A percentile compares a stretch with the other conserved stretches of the same genome.
Conservation (phyloP, 2,888 invertebrate genomes). For the Luffia ferchaultella region DNA sequence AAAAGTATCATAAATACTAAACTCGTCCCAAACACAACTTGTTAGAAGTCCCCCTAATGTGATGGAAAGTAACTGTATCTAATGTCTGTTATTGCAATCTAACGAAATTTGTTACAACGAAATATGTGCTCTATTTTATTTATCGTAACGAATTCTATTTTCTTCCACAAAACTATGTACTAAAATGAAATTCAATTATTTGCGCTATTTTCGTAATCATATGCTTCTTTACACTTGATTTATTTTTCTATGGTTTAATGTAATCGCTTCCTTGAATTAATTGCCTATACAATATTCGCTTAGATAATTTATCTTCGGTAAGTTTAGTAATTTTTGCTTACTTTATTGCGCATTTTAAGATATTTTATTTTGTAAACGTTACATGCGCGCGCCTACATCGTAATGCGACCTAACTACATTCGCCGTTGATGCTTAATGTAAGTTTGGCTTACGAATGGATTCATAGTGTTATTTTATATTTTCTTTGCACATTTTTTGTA, state of each 20-base stretch:
- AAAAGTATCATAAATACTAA: too few relatives aligned
- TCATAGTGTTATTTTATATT: constrained; percentile 31
- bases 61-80: too few relatives aligned
- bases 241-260: neutral
- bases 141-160: too few relatives aligned
- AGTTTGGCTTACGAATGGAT: constrained; percentile 34
- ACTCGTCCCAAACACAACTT: too few relatives aligned
- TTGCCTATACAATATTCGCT: constrained; percentile 6
- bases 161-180: too few relatives aligned
- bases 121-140: too few relatives aligned
- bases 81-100: too few relatives aligned
- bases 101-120: too few relatives aligned
- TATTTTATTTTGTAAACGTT: constrained; percentile 51
- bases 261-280: neutral
- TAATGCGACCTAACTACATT: constrained; percentile 39
- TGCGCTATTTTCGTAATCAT: neutral
- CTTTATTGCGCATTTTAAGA: constrained; percentile 47
- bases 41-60: too few relatives aligned
- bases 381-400: constrained; percentile 46
- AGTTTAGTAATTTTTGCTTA: constrained; percentile 26
- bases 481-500: constrained; percentile 38
- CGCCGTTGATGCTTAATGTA: constrained; percentile 54
- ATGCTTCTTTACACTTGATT: neutral
- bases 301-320: constrained; percentile 1
- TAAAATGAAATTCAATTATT: too few relatives aligned